A percentile compares a stretch with the other conserved stretches of the same genome.
Evolutionary conservation across 1,140 invertebrate species (phyloP).

Genomic region (Hypothenemus hampei): DNA sequence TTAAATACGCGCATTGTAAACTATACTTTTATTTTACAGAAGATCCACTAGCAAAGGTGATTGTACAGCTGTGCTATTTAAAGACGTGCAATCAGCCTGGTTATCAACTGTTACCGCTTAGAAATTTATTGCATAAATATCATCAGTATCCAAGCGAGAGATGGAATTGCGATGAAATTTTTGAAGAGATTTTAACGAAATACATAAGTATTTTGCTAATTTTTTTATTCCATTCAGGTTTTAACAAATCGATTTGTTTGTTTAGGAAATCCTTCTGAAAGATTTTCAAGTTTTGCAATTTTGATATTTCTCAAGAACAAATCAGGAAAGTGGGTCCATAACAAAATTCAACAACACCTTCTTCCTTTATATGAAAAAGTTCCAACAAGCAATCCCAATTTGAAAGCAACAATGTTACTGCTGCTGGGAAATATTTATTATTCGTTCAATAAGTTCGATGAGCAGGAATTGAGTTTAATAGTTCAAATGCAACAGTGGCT

Average conservation of each 20-base stretch:
- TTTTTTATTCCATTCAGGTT: conserved; percentile 2
- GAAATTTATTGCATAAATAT: conserved; percentile 32
- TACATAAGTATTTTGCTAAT: conserved; percentile 32
- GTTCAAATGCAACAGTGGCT: conserved; percentile 27
- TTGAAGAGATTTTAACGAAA: conserved; percentile 32
- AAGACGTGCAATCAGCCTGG: conserved; percentile 32
- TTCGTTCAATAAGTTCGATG: conserved; percentile 14
- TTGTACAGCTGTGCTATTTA: conserved; percentile 34
- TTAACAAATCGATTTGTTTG: conserved; percentile 2
- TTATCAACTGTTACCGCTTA: conserved; percentile 32
- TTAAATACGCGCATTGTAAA: not conserved
- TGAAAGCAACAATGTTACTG: conserved; percentile 34
- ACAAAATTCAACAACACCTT: conserved; percentile 32
- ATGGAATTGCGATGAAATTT: conserved; percentile 33
- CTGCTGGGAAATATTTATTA: conserved; percentile 30
- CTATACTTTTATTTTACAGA: conserved; percentile 23
- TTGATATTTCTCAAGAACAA: conserved; percentile 33
- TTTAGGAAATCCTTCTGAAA: conserved; percentile 30
- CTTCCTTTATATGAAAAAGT: conserved; percentile 29
- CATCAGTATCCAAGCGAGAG: conserved; percentile 35
- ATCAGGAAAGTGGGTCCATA: conserved; percentile 30
- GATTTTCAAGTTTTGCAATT: conserved; percentile 26
- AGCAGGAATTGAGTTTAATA: conserved; percentile 18
- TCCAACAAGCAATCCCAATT: conserved; percentile 30
- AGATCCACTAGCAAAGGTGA: conserved; percentile 31